Conservation (phyloP, 1,140 invertebrate genomes). For the Heliconius eleuchia region DNA sequence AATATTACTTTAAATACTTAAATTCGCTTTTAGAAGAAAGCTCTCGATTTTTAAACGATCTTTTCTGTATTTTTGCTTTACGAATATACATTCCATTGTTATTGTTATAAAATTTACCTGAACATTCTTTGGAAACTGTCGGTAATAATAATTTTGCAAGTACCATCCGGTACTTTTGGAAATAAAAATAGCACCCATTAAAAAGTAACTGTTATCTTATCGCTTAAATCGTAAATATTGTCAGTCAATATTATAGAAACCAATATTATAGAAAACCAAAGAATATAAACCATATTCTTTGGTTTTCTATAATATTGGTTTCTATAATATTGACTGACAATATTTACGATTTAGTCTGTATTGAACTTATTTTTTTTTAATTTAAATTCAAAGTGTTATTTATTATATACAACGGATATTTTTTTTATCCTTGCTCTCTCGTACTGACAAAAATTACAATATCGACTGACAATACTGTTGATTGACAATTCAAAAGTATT, state of each 20-base stretch:
- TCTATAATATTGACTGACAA: no score
- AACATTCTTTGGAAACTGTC: constrained; percentile 1
- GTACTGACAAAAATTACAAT: no score
- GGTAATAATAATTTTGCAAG: neutral
- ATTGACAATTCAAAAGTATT: neutral
- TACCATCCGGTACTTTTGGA: neutral
- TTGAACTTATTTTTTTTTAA: no score
- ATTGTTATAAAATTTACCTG: constrained; percentile 37
- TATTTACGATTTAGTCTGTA: no score
- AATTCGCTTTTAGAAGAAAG: neutral
- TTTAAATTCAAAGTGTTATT: no score
- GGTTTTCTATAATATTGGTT: no score
- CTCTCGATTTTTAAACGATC: neutral
- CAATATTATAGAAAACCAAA: no score
- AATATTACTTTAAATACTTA: neutral
- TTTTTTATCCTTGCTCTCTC: neutral
- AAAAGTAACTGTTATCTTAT: neutral
- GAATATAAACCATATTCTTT: neutral
- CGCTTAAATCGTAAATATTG: neutral
- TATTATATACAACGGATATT: no score
- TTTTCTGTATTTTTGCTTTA: neutral
- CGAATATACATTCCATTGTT: constrained; percentile 20
- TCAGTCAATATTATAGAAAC: no score
- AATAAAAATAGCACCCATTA: neutral
- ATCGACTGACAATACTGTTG: neutral